Conservation (phyloP, 2,888 invertebrate genomes). For the Tridacna gigas region DNA sequence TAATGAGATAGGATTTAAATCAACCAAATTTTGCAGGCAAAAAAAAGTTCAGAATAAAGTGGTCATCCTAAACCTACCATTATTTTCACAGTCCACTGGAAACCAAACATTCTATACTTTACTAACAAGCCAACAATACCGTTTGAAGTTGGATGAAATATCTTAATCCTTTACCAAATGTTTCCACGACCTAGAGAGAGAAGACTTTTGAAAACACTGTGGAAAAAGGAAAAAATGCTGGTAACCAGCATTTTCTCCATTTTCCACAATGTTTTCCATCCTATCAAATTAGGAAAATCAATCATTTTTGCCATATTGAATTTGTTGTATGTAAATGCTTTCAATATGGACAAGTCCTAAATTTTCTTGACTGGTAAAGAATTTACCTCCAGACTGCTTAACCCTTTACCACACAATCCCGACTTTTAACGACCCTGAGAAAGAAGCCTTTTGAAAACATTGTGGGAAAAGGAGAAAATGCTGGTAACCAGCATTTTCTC, state of each 20-base stretch:
- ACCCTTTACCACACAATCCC: too few relatives aligned
- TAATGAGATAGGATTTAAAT: too few relatives aligned
- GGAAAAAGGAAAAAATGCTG: not conserved
- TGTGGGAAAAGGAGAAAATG: not conserved
- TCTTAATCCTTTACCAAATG: not conserved
- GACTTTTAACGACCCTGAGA: too few relatives aligned
- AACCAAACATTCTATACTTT: not conserved
- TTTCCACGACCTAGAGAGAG: not conserved
- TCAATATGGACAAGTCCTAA: too few relatives aligned
- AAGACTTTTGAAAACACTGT: not conserved
- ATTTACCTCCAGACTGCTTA: too few relatives aligned
- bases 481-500: not conserved
- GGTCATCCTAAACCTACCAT: not conserved
- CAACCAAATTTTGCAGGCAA: not conserved
- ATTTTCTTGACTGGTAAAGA: too few relatives aligned
- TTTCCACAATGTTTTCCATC: too few relatives aligned
- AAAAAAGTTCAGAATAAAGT: not conserved
- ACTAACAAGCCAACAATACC: not conserved
- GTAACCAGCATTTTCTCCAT: not conserved
- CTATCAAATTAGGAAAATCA: too few relatives aligned
- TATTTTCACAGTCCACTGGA: not conserved
- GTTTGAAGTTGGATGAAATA: conserved; percentile 2
- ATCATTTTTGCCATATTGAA: too few relatives aligned
- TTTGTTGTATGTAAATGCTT: too few relatives aligned
- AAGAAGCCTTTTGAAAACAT: not conserved